Conservation (phyloP, 2,797 vertebrate genomes). For the Epinephelus coioides region DNA sequence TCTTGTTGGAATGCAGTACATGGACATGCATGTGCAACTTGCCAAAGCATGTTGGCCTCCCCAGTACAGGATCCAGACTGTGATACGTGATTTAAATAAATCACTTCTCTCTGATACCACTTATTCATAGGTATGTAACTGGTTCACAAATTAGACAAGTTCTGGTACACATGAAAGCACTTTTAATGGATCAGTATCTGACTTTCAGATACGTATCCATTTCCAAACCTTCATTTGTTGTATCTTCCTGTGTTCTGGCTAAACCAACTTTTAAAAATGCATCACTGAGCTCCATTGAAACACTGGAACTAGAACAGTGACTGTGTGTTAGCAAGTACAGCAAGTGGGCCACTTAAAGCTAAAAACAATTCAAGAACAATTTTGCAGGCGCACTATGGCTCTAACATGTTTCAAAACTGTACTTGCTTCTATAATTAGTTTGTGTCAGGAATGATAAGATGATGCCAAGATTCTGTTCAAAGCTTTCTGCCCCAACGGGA, state of each 20-base stretch:
- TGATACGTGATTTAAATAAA: neutral
- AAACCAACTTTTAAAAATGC: neutral
- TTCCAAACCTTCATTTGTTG: neutral
- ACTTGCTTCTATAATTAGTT: neutral
- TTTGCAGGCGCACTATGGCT: neutral
- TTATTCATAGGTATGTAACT: neutral
- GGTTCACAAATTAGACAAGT: neutral
- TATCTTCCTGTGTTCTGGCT: neutral
- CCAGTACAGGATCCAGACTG: neutral
- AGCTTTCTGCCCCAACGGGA: neutral
- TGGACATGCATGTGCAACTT: neutral
- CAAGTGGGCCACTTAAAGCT: neutral
- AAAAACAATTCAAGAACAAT: neutral
- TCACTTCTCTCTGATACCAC: neutral
- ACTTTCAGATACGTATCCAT: neutral
- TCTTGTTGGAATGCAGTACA: neutral
- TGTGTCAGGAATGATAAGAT: neutral
- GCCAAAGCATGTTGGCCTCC: neutral
- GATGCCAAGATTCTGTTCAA: conserved; percentile 1
- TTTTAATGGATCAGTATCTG: neutral
- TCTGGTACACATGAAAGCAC: neutral
- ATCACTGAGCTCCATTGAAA: neutral
- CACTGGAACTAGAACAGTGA: neutral
- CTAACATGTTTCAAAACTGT: neutral
- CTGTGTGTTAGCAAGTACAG: neutral